Base-by-base conservation (phyloP, 2,888 invertebrate genomes). In the Melipona beecheii region DNA sequence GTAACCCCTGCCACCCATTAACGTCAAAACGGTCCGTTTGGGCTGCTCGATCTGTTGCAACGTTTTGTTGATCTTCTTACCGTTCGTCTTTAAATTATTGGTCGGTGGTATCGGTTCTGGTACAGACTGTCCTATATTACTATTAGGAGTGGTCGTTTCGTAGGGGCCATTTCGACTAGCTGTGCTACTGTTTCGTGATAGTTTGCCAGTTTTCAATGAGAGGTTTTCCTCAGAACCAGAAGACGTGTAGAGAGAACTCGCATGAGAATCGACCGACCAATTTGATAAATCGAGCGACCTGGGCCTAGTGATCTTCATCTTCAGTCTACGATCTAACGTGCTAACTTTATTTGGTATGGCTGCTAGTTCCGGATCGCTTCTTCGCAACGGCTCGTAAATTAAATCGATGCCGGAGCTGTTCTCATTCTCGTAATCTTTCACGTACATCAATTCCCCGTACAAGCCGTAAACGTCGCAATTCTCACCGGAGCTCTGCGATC, bases 1-100 rank as follows among this genome's bases (percentile, higher is more conserved):
- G 92, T 98, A 98, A 4, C 98, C 98, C 19, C 98, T 96, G 2
- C 98, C 98, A 0, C 98, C 98, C 95, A 98, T 97, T 74, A 98
- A 95, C 0, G 98, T 98, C 65, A 98, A 96, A 49, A 98, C 97
- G 0, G 98, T 98, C 83, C 97, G 95, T 75, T 87, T 97, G 94
- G 84, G 96, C 95, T 90, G 96, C 87, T 91, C 96, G 92, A 88
- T 94, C 94, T 62, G 95, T 93, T 86, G 95, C 92, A 78, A 94
- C 31, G 91, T 87, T 71, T 94, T 93, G 19, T 88, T 87, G 17
- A 86, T 87, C 64, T 92, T 91, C 6, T 95, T 95, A 58, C 92
- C 93, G n/a, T 78, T 88, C 9, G 84, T 11, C 43, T 89, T 89
- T 5, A 74, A 64, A 80, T 87, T 90, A 68, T 89, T 91, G 49